Evolutionary conservation across 1,140 invertebrate genomes (phyloP), one percentile per base, ranked within the genome.

Genomic region (Calosoma granatense): DNA sequence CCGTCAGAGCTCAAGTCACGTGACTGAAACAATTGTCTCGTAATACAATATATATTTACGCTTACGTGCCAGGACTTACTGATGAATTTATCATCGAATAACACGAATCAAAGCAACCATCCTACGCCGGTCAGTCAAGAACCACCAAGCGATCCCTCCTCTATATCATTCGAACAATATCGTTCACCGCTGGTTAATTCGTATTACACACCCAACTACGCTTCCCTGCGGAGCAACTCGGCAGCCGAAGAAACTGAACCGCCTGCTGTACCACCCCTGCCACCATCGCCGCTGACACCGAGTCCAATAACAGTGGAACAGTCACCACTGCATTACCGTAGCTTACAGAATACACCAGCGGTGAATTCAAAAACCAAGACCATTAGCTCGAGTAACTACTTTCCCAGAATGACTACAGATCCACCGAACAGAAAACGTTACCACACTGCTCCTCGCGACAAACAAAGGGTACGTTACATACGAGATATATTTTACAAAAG

Each of bases 391-490:
- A 63, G 62, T 19, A 70, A 65, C 63, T 65, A 68, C 61, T 70
- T 66, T 59, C 63, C 67, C 36, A 65, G 65, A 55, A 63, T 67
- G 53, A 64, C 63, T 23, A 64, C 64, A 11, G 72, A 74, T 57
- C 67, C 73, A 51, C 65, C 71, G 20, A 66, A 65, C 54, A 64
- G 73, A 56, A 81, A 81, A 66, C 71, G 76, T 53, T 81, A 78
- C 71, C 77, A 81, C 59, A 82, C 80, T 4, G 75, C 79, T 2
- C 79, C 80, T 1, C 76, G 78, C 58, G 78, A 81, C 62, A 80
- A 80, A 61, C 76, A 80, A 63, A 76, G 80, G 70, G 78, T 79
- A 70, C 63, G 62, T 57, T 14, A n/a, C n/a, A 17, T 56, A 22
- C 22, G n/a, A n/a, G n/a, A n/a, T n/a, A n/a, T n/a, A n/a, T n/a